Conservation (phyloP, 2,888 invertebrate species). For the Luperina nickerlii region DNA sequence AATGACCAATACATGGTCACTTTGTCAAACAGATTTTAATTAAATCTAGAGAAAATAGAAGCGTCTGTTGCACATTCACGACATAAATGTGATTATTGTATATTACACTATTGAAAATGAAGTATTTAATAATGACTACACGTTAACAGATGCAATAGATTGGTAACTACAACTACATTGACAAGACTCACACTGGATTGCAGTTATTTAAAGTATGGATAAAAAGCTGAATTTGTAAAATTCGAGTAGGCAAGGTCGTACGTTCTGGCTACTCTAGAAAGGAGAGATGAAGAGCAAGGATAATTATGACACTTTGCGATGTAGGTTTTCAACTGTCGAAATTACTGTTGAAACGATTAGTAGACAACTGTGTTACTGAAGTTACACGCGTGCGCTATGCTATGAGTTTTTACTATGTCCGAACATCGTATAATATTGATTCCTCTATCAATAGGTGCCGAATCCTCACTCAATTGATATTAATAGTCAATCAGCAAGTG, state of each 20-base stretch:
- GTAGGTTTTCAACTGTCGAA: background rate
- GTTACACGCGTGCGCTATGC: background rate
- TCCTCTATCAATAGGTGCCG: slow-evolving; percentile 18
- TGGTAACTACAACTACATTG: slow-evolving; percentile 68
- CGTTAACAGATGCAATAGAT: slow-evolving; percentile 46
- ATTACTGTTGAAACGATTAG: background rate
- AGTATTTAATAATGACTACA: slow-evolving; percentile 45
- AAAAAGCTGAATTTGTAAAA: slow-evolving; percentile 41
- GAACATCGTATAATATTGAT: background rate
- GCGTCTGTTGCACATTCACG: slow-evolving; percentile 15
- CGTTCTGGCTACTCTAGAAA: slow-evolving; percentile 79
- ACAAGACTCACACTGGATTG: slow-evolving; percentile 67
- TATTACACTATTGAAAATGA: slow-evolving; percentile 33
- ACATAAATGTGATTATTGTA: slow-evolving; percentile 39
- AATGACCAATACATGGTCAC: slow-evolving; percentile 8
- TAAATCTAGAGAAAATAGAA: slow-evolving; percentile 8
- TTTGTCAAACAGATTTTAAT: slow-evolving; percentile 3
- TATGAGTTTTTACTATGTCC: slow-evolving; percentile 6
- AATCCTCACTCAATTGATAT: slow-evolving; percentile 41
- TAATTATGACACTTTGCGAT: slow-evolving; percentile 54
- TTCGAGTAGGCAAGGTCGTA: slow-evolving; percentile 54
- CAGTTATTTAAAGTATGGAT: slow-evolving; percentile 55
- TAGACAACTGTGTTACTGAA: background rate
- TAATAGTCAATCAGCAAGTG: slow-evolving; percentile 31
- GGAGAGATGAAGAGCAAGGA: slow-evolving; percentile 78